Conservation (phyloP, 2,113 vertebrate genomes). For the Rhombomys opimus region DNA sequence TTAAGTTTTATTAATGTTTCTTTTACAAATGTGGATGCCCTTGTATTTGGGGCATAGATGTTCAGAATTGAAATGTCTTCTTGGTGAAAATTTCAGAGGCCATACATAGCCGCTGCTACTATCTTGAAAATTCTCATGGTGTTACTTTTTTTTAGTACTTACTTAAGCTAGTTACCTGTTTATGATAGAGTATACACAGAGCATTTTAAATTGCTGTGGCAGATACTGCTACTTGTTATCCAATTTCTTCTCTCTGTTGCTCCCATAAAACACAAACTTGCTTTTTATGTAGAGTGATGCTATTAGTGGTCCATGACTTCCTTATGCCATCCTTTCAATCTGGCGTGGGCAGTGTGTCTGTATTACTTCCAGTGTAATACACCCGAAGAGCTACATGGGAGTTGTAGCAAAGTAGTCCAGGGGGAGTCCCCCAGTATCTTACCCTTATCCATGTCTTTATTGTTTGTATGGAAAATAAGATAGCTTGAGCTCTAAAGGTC, state of each 20-base stretch:
- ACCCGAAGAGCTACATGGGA: too few species aligned
- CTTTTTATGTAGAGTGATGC: neutral
- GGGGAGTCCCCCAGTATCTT: neutral
- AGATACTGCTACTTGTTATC: neutral
- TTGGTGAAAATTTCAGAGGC: too few species aligned
- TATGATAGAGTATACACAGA: neutral
- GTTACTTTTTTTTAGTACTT: neutral
- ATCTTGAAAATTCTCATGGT: too few species aligned
- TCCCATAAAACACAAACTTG: neutral
- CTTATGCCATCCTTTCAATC: neutral
- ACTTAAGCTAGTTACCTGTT: neutral
- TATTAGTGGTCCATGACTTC: neutral
- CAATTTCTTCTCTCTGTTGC: neutral
- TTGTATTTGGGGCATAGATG: too few species aligned
- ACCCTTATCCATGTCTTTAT: neutral
- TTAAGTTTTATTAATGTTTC: too few species aligned
- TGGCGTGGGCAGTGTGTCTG: neutral
- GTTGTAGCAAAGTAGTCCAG: neutral
- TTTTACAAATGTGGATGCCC: too few species aligned
- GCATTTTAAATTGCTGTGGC: neutral
- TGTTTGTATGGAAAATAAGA: neutral
- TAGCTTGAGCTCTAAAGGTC: neutral
- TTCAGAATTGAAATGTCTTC: too few species aligned
- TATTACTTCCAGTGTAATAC: neutral
- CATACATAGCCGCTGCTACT: too few species aligned